These are phyloP conservation scores for Lasiurus borealis DNA, from an alignment of 2,113 vertebrate species.

Conservation along the genomic window DNA sequence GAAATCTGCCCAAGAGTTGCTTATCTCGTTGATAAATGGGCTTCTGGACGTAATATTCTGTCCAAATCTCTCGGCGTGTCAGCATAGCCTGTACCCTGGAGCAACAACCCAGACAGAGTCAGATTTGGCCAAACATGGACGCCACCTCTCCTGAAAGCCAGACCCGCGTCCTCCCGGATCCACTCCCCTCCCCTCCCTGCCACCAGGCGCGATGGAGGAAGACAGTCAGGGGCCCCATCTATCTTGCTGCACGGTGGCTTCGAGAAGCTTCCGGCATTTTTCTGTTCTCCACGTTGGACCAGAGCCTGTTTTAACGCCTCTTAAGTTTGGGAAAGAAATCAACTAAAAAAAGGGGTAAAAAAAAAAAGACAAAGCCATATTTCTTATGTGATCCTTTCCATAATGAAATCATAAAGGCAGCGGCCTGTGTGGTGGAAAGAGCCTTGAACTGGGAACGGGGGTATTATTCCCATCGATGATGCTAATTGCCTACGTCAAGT, in stretches of 20 bases:
- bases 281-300: neutral
- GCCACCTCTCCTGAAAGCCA: neutral
- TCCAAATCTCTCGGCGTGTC: slow-evolving; percentile 67
- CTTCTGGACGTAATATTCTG: slow-evolving; percentile 70
- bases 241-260: neutral
- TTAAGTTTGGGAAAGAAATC: neutral
- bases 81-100: neutral
- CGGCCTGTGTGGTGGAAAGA: neutral
- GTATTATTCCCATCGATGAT: neutral
- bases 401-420: slow-evolving; percentile 7
- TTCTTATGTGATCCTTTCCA: slow-evolving; percentile 8
- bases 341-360: neutral
- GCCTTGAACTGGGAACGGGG: too few relatives aligned
- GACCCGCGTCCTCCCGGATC: neutral
- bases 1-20: slow-evolving; percentile 58
- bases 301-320: neutral
- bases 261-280: neutral
- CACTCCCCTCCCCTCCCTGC: neutral
- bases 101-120: slow-evolving; percentile 9
- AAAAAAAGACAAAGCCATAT: neutral
- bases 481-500: neutral
- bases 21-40: slow-evolving; percentile 75
- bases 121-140: neutral
- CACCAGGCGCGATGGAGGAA: neutral
- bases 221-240: neutral